These are phyloP conservation scores for Alethe castanea DNA, from an alignment of 2,113 vertebrate species.

Conservation along the genomic window DNA sequence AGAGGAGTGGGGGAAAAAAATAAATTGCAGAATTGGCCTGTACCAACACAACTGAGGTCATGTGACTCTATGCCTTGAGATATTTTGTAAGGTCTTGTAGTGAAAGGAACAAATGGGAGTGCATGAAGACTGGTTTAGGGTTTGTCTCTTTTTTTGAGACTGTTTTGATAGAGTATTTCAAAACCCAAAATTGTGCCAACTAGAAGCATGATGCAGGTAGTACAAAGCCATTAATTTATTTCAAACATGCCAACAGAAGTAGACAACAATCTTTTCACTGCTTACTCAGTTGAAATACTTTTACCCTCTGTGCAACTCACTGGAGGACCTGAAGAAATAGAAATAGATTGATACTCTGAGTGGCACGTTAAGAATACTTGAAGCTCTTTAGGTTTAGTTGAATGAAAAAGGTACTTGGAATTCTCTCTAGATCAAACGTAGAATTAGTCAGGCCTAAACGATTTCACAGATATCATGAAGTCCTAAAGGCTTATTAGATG, in stretches of 20 bases:
- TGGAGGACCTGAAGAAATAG: background rate
- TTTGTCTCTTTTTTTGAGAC: background rate
- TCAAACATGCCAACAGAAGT: background rate
- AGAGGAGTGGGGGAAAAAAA: rapidly evolving
- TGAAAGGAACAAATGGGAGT: background rate
- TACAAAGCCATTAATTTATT: background rate
- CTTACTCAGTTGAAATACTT: background rate
- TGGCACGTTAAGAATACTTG: background rate
- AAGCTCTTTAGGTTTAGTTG: background rate
- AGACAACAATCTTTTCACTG: background rate
- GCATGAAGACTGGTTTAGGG: background rate
- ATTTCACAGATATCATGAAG: background rate
- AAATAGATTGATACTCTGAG: background rate
- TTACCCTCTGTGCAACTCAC: background rate
- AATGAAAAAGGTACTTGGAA: background rate
- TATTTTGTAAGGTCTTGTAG: background rate
- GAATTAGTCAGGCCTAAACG: background rate
- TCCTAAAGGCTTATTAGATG: background rate
- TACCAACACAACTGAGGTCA: background rate
- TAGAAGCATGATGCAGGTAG: background rate
- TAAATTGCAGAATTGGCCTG: background rate
- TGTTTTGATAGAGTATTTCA: background rate
- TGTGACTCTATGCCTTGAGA: background rate
- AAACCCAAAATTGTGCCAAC: background rate
- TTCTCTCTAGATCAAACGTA: background rate